These are phyloP conservation scores for Rhyzopertha dominica DNA, from an alignment of 1,140 invertebrate species.

Conservation along the genomic window DNA sequence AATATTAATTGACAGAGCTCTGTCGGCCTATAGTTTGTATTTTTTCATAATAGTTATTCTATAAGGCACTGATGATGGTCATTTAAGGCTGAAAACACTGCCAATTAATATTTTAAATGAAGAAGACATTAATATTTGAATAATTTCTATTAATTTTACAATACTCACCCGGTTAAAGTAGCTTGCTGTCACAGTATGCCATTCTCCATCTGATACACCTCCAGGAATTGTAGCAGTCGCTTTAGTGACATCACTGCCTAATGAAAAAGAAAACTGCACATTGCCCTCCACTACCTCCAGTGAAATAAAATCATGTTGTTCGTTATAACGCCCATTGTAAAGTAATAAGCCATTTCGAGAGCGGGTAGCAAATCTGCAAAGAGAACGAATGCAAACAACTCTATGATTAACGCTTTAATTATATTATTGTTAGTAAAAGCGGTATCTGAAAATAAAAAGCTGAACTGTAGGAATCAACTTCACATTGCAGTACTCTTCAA, in stretches of 20 bases:
- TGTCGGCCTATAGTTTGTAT: no score
- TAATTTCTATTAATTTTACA: conserved; percentile 5
- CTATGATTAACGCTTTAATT: background rate
- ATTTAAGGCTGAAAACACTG: no score
- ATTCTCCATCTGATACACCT: conserved; percentile 82
- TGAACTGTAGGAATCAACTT: no score
- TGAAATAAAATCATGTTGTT: conserved; percentile 91
- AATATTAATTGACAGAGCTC: no score
- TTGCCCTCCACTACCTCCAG: conserved; percentile 75
- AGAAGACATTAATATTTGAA: conserved; percentile 2
- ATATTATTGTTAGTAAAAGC: background rate
- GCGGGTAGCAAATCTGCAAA: conserved; percentile 78
- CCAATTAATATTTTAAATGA: conserved; percentile 12
- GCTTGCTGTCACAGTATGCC: conserved; percentile 85
- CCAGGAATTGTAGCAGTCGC: conserved; percentile 63
- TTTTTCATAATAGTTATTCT: no score
- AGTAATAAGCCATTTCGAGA: conserved; percentile 76
- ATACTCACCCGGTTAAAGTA: conserved; percentile 77
- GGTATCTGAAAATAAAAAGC: no score
- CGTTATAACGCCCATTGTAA: conserved; percentile 95
- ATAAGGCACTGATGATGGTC: no score
- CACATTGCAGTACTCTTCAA: no score
- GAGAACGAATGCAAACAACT: conserved; percentile 13
- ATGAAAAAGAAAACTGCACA: conserved; percentile 84
- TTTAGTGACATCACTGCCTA: conserved; percentile 72